Evolutionary conservation across 2,113 vertebrate species (phyloP), one percentile per base, ranked within the genome.

Genomic region (Trichechus manatus): DNA sequence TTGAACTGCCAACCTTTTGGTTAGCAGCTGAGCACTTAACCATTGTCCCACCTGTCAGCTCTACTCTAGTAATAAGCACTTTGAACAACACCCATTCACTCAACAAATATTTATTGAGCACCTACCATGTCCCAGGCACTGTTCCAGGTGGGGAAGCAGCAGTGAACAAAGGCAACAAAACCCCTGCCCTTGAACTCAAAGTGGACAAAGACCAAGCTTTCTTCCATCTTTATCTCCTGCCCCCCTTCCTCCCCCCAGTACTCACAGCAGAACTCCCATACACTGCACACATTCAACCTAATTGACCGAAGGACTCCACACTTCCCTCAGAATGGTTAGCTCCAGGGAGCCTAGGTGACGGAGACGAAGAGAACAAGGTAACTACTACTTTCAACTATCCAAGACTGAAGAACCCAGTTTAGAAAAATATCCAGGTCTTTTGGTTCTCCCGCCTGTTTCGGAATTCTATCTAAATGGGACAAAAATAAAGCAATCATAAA

Each of bases 401-500:
- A 31, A 66, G 44, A 74, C 11, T 68, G 53, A 95, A 75, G 42
- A 61, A 53, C 59, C 68, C 56, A 87, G 42, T 25, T 63, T 27
- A 68, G 44, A 39, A 95, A 87, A 94, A 84, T 9, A 91, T 5
- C 72, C 61, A 82, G 14, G 27, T 64, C 77, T 88, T 81, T 31
- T 22, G 42, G 64, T 85, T 89, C 59, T 80, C 56, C 64, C 50
- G 59, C 84, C 19, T 87, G 47, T 20, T 84, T 95, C 59, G 82
- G 59, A 80, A n/a, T 44, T 92, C 92, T 89, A 66, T 70, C 72
- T 92, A 90, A 47, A 86, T 25, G 4, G 68, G 56, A 91, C 11
- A 81, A 68, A 95, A 84, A 63, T 29, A 78, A 77, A 90, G 56
- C 95, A 77, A 75, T 89, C 53, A 59, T 75, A 96, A 94, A 74